Conservation (phyloP, 2,888 invertebrate genomes). For the Onchidella celtica region DNA sequence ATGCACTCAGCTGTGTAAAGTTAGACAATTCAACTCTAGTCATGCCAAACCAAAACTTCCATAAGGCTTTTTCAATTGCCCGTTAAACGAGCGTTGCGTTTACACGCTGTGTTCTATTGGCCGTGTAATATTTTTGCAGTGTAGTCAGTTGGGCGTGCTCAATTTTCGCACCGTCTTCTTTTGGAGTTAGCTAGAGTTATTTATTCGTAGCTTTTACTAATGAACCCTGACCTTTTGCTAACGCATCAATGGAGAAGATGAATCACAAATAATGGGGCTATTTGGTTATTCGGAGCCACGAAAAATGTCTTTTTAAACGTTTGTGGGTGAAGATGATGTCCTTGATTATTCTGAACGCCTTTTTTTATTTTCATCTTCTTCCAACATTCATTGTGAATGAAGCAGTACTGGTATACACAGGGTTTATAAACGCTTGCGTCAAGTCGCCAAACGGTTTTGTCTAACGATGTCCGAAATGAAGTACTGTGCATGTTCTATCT, state of each 20-base stretch:
- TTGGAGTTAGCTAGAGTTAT: not conserved
- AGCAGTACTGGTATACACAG: too few relatives aligned
- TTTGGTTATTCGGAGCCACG: too few relatives aligned
- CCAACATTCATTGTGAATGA: too few relatives aligned
- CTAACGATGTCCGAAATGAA: too few relatives aligned
- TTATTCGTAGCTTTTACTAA: not conserved
- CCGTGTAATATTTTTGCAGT: conserved; percentile 36
- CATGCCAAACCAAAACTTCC: not conserved
- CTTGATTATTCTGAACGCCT: too few relatives aligned
- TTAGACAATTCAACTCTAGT: conserved; percentile 10
- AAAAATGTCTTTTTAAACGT: too few relatives aligned
- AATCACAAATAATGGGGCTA: not conserved
- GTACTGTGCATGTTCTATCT: too few relatives aligned
- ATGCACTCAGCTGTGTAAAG: not conserved
- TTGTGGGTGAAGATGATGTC: too few relatives aligned
- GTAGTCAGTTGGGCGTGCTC: conserved; percentile 3
- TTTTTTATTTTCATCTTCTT: too few relatives aligned
- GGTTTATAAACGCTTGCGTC: too few relatives aligned
- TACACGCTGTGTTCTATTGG: conserved; percentile 12
- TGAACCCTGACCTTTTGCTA: not conserved
- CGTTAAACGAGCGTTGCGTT: conserved; percentile 28
- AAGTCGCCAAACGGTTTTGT: too few relatives aligned
- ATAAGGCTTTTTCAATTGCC: not conserved
- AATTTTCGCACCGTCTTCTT: conserved; percentile 19
- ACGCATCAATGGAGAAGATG: conserved; percentile 1